These are phyloP conservation scores for Pyrgilauda ruficollis DNA, from an alignment of 2,113 vertebrate species.

Conservation along the genomic window DNA sequence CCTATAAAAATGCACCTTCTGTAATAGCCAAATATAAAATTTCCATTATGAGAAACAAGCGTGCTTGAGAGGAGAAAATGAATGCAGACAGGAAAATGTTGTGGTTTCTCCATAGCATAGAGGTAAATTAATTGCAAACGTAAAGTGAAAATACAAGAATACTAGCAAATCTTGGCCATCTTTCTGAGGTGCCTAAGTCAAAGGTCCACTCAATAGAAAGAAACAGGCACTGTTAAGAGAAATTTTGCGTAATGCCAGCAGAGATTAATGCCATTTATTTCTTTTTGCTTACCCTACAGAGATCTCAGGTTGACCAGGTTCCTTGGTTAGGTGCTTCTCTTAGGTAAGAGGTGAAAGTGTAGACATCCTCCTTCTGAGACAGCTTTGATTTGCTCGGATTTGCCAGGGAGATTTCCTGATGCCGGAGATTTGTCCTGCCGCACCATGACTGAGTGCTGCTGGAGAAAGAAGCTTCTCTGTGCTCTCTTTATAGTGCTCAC, in stretches of 20 bases:
- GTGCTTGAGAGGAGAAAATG: not conserved
- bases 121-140: not conserved
- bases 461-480: not conserved
- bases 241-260: not conserved
- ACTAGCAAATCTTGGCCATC: not conserved
- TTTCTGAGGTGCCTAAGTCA: not conserved
- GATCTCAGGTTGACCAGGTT: not conserved
- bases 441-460: fast-evolving
- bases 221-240: not conserved
- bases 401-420: not conserved
- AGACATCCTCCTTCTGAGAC: not conserved
- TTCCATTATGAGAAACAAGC: not conserved
- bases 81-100: not conserved
- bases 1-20: not conserved
- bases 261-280: not conserved
- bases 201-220: not conserved
- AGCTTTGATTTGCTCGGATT: not conserved
- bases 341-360: not conserved
- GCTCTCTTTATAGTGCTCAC: not conserved
- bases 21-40: not conserved
- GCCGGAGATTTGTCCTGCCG: not conserved
- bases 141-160: not conserved
- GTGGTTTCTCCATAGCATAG: not conserved
- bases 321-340: not conserved
- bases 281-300: not conserved